Evolutionary conservation across 1,140 invertebrate genomes (phyloP).

Genomic region (Physella acuta): DNA sequence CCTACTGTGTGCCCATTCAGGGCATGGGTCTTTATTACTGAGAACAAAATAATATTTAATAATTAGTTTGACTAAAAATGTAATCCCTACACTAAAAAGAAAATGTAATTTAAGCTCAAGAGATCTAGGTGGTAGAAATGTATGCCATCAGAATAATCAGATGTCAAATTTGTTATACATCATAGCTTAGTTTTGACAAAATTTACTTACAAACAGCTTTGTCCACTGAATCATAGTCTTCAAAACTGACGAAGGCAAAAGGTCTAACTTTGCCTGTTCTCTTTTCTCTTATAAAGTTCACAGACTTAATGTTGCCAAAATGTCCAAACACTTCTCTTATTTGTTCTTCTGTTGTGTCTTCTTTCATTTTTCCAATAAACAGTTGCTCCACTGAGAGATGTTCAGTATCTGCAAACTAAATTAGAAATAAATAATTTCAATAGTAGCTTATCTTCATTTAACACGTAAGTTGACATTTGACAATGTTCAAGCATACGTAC

Average conservation of each 20-base stretch:
- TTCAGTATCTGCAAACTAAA: conserved; percentile 22
- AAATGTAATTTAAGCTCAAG: neutral
- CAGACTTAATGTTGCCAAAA: conserved; percentile 26
- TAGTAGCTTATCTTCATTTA: no score
- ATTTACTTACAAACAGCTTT: conserved; percentile 38
- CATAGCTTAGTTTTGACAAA: conserved; percentile 25
- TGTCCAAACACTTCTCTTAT: conserved; percentile 25
- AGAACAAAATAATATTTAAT: conserved; percentile 26
- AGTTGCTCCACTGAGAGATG: conserved; percentile 68
- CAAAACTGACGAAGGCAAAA: conserved; percentile 51
- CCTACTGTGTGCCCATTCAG: conserved; percentile 61
- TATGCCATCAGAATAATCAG: neutral
- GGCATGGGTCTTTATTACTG: conserved; percentile 59
- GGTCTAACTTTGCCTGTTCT: conserved; percentile 35
- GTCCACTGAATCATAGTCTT: conserved; percentile 53
- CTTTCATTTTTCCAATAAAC: conserved; percentile 76
- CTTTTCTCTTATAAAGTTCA: conserved; percentile 34
- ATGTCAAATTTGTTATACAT: conserved; percentile 1
- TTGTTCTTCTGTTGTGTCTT: conserved; percentile 34
- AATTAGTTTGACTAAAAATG: neutral
- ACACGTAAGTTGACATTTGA: neutral
- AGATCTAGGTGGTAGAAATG: conserved; percentile 15
- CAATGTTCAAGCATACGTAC: no score
- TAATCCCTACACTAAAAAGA: neutral
- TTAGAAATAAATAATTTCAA: conserved; percentile 3